Conservation (phyloP, 2,797 vertebrate genomes). For the Anas acuta region DNA sequence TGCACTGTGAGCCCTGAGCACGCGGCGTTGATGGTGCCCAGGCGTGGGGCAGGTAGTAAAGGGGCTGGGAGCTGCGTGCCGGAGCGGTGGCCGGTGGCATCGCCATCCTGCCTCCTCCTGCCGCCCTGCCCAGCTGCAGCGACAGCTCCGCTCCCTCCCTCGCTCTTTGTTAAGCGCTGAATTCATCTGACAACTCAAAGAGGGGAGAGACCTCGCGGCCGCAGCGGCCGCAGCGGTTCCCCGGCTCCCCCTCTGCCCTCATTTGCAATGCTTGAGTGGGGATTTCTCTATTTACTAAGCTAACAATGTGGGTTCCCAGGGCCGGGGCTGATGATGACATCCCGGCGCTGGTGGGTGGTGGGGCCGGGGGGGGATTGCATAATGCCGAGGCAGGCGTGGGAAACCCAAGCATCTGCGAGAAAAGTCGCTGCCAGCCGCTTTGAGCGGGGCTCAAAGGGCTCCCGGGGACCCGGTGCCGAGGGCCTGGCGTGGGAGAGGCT, state of each 20-base stretch:
- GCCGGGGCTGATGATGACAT: conserved; percentile 66
- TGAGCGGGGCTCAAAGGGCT: conserved; percentile 70
- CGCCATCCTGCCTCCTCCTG: conserved; percentile 18
- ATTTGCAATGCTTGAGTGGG: conserved; percentile 94
- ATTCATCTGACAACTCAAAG: conserved; percentile 76
- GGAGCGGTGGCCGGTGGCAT: not conserved
- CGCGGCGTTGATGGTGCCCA: not conserved
- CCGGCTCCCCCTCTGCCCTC: conserved; percentile 90
- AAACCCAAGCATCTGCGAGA: conserved; percentile 69
- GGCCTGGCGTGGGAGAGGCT: not conserved
- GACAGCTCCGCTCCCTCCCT: conserved; percentile 48
- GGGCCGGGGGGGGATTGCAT: conserved; percentile 59
- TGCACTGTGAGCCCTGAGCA: not conserved
- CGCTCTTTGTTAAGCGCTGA: conserved; percentile 73
- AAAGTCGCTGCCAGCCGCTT: conserved; percentile 70
- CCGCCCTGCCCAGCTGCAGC: conserved; percentile 47
- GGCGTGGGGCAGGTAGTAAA: not conserved
- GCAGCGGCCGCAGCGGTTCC: conserved; percentile 60
- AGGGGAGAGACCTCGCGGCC: conserved; percentile 57
- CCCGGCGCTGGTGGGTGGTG: conserved; percentile 59
- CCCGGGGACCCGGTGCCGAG: not conserved
- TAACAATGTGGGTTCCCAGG: conserved; percentile 74
- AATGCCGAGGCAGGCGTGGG: conserved; percentile 68
- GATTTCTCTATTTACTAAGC: conserved; percentile 91
- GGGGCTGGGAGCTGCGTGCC: not conserved